A percentile compares a stretch with the other conserved stretches of the same genome.
These are phyloP conservation scores for Xerus inauris DNA, from an alignment of 2,113 vertebrate genomes.

Conservation along the genomic window DNA sequence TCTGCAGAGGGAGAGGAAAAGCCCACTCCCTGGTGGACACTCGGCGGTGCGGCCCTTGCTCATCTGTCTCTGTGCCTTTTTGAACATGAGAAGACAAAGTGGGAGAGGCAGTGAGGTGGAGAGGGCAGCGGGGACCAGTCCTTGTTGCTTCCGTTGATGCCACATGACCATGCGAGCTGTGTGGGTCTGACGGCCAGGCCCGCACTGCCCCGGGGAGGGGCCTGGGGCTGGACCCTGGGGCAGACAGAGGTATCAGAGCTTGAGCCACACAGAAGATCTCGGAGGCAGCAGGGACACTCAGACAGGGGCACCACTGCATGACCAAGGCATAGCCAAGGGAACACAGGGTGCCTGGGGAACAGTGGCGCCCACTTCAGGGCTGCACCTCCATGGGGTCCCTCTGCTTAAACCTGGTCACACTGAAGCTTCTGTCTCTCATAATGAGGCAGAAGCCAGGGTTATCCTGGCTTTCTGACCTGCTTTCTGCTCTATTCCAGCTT, in stretches of 20 bases:
- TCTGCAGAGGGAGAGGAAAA: too few relatives aligned
- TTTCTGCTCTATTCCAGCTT: neutral
- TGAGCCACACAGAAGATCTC: neutral
- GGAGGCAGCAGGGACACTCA: neutral
- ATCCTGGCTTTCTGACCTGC: neutral
- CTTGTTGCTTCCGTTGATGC: too few relatives aligned
- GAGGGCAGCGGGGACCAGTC: neutral
- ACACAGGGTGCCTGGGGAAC: neutral
- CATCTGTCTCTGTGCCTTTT: neutral
- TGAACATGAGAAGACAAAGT: neutral
- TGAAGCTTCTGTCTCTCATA: neutral
- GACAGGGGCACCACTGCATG: neutral
- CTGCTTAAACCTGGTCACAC: neutral
- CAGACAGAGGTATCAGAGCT: neutral
- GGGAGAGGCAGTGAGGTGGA: neutral
- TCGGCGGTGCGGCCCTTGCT: neutral
- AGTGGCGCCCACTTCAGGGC: neutral
- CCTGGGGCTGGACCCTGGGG: neutral
- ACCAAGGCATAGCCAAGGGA: neutral
- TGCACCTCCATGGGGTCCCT: rapidly evolving
- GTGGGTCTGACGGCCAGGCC: neutral
- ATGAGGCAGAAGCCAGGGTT: neutral
- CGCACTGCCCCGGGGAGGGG: neutral
- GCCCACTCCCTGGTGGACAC: neutral
- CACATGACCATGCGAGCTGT: neutral